A percentile compares a stretch with the other conserved stretches of the same genome.
Conservation (phyloP, 2,113 vertebrate genomes). For the Bos javanicus region DNA sequence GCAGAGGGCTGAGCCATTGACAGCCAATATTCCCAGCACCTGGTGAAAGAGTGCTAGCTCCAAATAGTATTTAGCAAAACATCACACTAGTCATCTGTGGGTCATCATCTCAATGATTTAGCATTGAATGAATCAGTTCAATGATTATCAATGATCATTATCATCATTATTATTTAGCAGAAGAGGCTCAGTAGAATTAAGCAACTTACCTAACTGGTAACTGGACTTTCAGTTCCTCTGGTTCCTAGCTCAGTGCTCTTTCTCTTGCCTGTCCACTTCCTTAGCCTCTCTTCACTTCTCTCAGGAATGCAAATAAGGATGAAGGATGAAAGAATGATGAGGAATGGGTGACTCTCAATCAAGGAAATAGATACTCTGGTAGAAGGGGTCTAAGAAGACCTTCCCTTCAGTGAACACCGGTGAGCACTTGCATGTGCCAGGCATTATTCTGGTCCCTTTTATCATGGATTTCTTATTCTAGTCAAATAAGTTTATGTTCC, state of each 20-base stretch:
- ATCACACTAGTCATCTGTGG: not conserved
- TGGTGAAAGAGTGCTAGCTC: rapidly evolving
- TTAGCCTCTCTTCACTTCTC: not conserved
- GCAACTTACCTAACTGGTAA: not conserved
- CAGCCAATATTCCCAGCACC: not conserved
- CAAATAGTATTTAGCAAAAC: not conserved
- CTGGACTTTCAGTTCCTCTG: too few species aligned
- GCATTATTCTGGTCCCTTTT: too few species aligned
- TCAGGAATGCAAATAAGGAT: not conserved
- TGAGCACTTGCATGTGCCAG: rapidly evolving
- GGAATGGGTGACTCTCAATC: rapidly evolving
- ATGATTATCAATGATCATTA: not conserved
- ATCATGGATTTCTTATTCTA: too few species aligned
- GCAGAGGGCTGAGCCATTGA: rapidly evolving
- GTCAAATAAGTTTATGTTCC: not conserved
- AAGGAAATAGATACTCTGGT: not conserved
- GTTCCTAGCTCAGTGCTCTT: not conserved
- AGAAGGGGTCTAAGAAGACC: not conserved
- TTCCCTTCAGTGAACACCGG: not conserved
- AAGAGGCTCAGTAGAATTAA: not conserved
- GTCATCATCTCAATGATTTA: not conserved
- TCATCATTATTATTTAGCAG: not conserved
- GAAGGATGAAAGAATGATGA: not conserved
- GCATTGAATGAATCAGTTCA: not conserved
- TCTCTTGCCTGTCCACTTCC: not conserved